These are phyloP conservation scores for Agelas oroides DNA, from an alignment of 37 sponge, comb jelly and placozoan genomes.

Conservation along the genomic window DNA sequence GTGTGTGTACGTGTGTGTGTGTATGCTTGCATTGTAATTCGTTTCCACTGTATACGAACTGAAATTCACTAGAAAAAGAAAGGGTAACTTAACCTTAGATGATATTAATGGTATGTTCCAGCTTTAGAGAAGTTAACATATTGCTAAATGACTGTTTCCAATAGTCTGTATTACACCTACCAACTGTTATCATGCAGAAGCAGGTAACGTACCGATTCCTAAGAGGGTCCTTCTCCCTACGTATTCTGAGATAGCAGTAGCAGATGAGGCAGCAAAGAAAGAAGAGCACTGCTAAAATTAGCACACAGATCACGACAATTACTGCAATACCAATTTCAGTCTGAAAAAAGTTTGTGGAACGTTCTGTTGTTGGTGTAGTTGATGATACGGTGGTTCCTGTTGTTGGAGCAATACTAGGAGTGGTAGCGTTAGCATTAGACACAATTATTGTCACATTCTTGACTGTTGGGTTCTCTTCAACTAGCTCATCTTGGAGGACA, in stretches of 20 bases:
- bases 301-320: constrained; percentile 48
- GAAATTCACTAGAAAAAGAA: no score
- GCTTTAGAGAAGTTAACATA: no score
- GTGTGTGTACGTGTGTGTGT: no score
- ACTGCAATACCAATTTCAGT: constrained; percentile 53
- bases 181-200: no score
- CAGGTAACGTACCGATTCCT: constrained; percentile 31
- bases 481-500: constrained; percentile 10
- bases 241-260: constrained; percentile 37
- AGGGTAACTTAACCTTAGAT: no score
- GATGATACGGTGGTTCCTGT: not conserved
- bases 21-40: no score
- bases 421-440: not conserved
- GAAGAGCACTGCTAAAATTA: constrained; percentile 36
- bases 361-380: not conserved
- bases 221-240: constrained; percentile 33
- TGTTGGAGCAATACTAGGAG: not conserved
- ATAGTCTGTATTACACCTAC: no score
- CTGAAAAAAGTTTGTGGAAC: not conserved
- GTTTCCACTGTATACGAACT: no score
- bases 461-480: constrained; percentile 14
- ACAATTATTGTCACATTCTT: constrained; percentile 16
- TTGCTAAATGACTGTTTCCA: no score
- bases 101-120: no score
- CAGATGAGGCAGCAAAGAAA: constrained; percentile 43